These are phyloP conservation scores for Triops longicaudatus DNA, from an alignment of 1,140 invertebrate species.

Conservation along the genomic window DNA sequence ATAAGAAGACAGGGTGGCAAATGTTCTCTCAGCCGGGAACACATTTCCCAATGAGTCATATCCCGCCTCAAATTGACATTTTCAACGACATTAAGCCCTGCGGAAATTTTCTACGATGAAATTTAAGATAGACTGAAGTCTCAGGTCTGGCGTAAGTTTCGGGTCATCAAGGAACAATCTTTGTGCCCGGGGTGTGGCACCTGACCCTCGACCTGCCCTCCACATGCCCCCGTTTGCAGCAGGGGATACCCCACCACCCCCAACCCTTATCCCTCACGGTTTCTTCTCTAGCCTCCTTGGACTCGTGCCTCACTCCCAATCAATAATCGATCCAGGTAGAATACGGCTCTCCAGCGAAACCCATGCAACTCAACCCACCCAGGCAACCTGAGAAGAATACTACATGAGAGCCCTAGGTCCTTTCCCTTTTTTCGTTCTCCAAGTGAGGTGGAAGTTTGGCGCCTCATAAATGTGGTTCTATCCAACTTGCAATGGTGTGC, in stretches of 20 bases:
- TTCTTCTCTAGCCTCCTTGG: neutral
- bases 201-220: neutral
- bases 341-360: neutral
- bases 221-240: neutral
- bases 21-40: neutral
- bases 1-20: too few relatives aligned
- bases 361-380: neutral
- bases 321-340: conserved; percentile 7
- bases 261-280: too few relatives aligned
- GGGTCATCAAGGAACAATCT: neutral
- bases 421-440: neutral
- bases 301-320: neutral
- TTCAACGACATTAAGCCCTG: too few relatives aligned
- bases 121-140: neutral
- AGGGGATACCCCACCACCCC: neutral
- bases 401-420: neutral
- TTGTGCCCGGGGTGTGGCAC: neutral
- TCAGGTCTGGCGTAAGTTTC: neutral
- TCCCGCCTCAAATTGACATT: neutral
- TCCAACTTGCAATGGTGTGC: neutral
- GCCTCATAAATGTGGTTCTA: neutral
- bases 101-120: too few relatives aligned
- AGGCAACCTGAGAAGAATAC: neutral
- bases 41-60: neutral
- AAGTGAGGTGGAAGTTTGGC: neutral